These are phyloP conservation scores for Pangasianodon hypophthalmus DNA, from an alignment of 2,113 vertebrate species.

Conservation along the genomic window DNA sequence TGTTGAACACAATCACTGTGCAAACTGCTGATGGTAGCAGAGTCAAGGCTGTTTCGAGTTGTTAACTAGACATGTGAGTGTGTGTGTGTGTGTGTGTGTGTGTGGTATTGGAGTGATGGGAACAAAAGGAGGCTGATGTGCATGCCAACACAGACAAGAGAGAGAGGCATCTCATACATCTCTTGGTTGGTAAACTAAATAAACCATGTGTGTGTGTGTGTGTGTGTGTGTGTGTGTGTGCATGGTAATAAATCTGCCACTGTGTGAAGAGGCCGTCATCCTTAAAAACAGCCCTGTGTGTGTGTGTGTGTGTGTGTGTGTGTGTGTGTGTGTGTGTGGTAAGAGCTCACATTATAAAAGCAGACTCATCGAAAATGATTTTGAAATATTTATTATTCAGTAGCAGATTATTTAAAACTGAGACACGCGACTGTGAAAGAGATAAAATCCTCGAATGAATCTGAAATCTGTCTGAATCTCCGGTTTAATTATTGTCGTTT, in stretches of 20 bases:
- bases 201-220: background rate
- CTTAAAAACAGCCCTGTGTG: constrained; percentile 12
- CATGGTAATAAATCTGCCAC: background rate
- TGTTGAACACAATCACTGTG: constrained; percentile 72
- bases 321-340: background rate
- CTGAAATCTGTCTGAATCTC: background rate
- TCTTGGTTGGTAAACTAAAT: background rate
- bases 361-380: background rate
- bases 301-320: constrained; percentile 22
- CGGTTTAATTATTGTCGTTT: background rate
- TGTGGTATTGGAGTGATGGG: constrained; percentile 55
- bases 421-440: background rate
- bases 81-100: constrained; percentile 50
- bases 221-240: constrained; percentile 4
- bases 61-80: constrained; percentile 67
- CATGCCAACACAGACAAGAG: constrained; percentile 53
- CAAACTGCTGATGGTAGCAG: constrained; percentile 80
- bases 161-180: background rate
- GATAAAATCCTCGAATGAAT: background rate
- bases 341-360: background rate
- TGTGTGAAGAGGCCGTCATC: background rate
- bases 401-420: background rate
- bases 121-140: constrained; percentile 64
- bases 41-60: constrained; percentile 73
- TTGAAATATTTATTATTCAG: constrained; percentile 10